Base-by-base conservation (phyloP, 2,888 invertebrate genomes). In the Oasisia sp. region DNA sequence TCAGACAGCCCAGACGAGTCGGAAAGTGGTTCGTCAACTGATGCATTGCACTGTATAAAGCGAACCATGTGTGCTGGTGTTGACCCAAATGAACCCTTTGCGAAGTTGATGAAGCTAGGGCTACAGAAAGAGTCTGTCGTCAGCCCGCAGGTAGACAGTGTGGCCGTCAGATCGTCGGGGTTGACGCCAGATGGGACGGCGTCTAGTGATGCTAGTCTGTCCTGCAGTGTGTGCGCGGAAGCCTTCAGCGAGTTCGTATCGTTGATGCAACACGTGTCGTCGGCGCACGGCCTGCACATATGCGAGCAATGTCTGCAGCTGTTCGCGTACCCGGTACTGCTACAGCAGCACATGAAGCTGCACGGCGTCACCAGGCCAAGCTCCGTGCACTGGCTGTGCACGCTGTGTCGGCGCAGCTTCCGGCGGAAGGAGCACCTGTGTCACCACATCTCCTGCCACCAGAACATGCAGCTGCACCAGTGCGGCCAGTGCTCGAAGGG, bases 401-500 rank as follows among this genome's bases (percentile, higher is more conserved):
- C 74, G 7, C 1, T 27, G 19, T 74, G 74, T n/a, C 74, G 74
- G 7, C 74, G 27, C 74, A 74, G 74, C 74, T 74, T 74, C 74
- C 74, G 74, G 27, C 74, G 74, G 19, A 74, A 74, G n/a, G 74
- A 74, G 74, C 74, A 74, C 74, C 74, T 74, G 74, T 74, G 74
- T 74, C 74, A 74, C 19, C 74, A 74, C 74, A 74, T 74, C 74
- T 74, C 74, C 0, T 74, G 74, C 27, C 74, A 74, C 27, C 74
- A 74, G 74, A 74, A 74, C 74, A 74, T 74, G 74, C 74, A 74
- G 74, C 74, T 74, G 74, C 74, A 74, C 74, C 74, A 74, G 27
- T 74, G 74, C n/a, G 74, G 74, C n/a, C 74, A 74, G 27, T 74
- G 74, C 74, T 7, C 14, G 27, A 74, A 74, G 74, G 27, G 74